These are phyloP conservation scores for Eledone cirrhosa DNA, from an alignment of 2,888 invertebrate species.

Conservation along the genomic window DNA sequence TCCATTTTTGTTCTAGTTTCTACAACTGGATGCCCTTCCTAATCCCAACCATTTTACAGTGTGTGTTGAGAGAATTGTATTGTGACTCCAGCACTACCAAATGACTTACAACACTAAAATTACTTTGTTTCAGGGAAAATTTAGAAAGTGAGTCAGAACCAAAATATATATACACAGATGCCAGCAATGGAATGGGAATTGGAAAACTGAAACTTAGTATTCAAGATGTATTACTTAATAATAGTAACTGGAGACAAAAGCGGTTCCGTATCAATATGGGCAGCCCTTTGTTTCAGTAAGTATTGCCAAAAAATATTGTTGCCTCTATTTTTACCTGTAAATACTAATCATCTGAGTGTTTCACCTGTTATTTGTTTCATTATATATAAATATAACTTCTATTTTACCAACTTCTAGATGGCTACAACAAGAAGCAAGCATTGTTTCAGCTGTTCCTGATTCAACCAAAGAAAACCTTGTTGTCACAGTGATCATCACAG, in stretches of 20 bases:
- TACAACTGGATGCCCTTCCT: too few species aligned
- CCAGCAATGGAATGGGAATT: constrained; percentile 69
- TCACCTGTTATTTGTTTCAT: too few species aligned
- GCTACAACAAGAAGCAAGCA: constrained; percentile 75
- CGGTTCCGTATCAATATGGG: constrained; percentile 68
- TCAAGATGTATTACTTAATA: constrained; percentile 70
- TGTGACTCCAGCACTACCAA: too few species aligned
- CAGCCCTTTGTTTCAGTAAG: constrained; percentile 38
- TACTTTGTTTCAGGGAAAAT: too few species aligned
- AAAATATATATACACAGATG: constrained; percentile 63
- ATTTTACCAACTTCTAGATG: constrained; percentile 66
- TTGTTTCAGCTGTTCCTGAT: constrained; percentile 70
- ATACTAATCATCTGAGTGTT: too few species aligned
- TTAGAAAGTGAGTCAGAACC: too few species aligned
- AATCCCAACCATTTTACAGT: too few species aligned
- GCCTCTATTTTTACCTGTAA: too few species aligned
- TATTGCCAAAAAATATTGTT: not conserved
- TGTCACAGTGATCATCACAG: constrained; percentile 72
- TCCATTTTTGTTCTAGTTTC: too few species aligned
- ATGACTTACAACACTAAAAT: too few species aligned
- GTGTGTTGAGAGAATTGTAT: too few species aligned
- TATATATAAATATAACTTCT: not conserved
- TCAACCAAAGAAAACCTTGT: constrained; percentile 70
- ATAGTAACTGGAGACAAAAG: constrained; percentile 70
- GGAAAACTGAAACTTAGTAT: constrained; percentile 67